Base-by-base conservation (phyloP, 2,888 invertebrate species). In the Parthenolecanium corni region DNA sequence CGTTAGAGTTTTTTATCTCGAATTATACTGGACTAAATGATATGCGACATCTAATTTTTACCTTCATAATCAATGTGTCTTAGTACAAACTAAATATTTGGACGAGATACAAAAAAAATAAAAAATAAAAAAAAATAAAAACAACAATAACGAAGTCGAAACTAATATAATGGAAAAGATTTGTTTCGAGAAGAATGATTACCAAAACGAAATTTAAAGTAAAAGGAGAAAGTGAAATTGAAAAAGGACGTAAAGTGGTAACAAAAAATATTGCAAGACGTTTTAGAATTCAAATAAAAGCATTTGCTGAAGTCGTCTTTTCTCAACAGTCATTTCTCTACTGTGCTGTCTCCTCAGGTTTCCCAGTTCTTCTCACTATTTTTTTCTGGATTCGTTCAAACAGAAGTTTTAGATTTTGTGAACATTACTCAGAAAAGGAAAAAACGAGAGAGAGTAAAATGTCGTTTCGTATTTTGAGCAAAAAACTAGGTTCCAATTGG, bases 101-200 rank as follows among this genome's bases (percentile, higher is more conserved):
- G 21, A 47, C 24, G 52, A 16, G 16, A 52, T 31, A 31, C 16
- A 18, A 16, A 52, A 31, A 31, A 31, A 6, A 31, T 31, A 9
- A 31, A 31, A 9, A 9, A 9, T 31, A 31, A 9, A 31, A 31
- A 31, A 31, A 31, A 31, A n/a, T n/a, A n/a, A 31, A 24, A 16
- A 52, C 31, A 31, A 52, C 23, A 18, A 5, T 24, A 49, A 49
- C 31, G n/a, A n/a, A 25, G 24, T 52, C 16, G 12, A n/a, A 52
- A 52, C 12, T 52, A 52, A 52, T 52, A 52, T 31, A 31, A 52
- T 18, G 31, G 16, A 31, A 52, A 52, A 52, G 25, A 31, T 31
- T 52, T 52, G 52, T 52, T 52, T 52, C 25, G 23, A 52, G 16
- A 25, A 6, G 52, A 31, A 25, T 18, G 18, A 52, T 24, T n/a